A percentile compares a stretch with the other conserved stretches of the same genome.
These are phyloP conservation scores for Pseudochirops cupreus DNA, from an alignment of 2,797 vertebrate genomes.

Conservation along the genomic window DNA sequence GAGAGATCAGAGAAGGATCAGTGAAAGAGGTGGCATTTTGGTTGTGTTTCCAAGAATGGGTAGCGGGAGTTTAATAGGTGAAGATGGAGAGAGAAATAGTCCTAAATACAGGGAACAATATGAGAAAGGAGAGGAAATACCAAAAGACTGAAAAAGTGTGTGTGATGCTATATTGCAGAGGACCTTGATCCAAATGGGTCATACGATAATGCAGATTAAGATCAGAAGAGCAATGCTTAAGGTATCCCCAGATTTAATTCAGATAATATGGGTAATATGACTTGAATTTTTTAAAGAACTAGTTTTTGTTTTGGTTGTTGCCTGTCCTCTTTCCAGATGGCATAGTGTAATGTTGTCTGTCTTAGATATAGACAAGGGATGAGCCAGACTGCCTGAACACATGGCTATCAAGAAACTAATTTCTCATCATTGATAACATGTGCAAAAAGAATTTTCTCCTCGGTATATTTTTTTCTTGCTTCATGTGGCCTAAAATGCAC, in stretches of 20 bases:
- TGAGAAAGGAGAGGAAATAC: background rate
- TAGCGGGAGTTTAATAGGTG: background rate
- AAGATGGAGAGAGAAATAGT: background rate
- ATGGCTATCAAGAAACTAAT: slow-evolving; percentile 42
- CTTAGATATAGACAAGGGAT: slow-evolving; percentile 31
- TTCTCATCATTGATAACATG: slow-evolving; percentile 19
- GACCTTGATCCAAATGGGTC: background rate
- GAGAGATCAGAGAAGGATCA: background rate
- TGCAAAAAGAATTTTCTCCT: slow-evolving; percentile 23
- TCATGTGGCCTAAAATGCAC: background rate
- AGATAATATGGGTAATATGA: background rate
- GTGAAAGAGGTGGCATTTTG: background rate
- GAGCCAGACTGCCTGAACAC: slow-evolving; percentile 39
- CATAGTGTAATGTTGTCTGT: slow-evolving; percentile 18
- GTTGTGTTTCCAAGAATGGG: background rate
- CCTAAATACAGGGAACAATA: background rate
- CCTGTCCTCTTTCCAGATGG: slow-evolving; percentile 52
- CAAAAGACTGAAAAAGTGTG: background rate
- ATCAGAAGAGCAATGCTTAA: background rate
- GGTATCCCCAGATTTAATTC: background rate
- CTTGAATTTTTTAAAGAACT: background rate
- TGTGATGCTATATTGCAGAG: background rate
- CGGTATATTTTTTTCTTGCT: background rate
- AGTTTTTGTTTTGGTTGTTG: slow-evolving; percentile 50
- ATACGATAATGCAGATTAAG: background rate